Evolutionary conservation across 2,888 invertebrate genomes (phyloP), one percentile per base, ranked within the genome.

Genomic region (Philaethria dido): DNA sequence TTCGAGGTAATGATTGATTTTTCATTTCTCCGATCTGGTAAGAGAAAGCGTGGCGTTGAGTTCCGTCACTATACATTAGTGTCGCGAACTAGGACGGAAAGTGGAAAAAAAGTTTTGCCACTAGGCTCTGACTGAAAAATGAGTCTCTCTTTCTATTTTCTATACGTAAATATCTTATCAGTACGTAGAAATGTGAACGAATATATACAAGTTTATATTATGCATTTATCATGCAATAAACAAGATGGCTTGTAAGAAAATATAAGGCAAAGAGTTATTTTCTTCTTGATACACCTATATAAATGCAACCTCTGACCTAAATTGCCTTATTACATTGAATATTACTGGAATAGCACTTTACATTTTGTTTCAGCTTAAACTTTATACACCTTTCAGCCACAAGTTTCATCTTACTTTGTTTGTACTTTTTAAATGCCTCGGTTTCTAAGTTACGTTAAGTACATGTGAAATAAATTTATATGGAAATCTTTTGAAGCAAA

Each of bases 221-320:
- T 39, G 33, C 39, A 39, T 39, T 39, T 39, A 6, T 29, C 1
- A 16, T 16, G 29, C 39, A 13, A 39, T 29, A 29, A 16, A 29
- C 29, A 45, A 45, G n/a, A 60, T 8, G 3, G 5, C 14, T 29
- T 44, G 13, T 18, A 45, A 14, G 14, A 60, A 33, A 45, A 60
- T 29, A 18, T 11, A 45, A 22, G 16, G 16, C 6, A 55, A 47
- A 45, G 45, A 25, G 39, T 29, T 25, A 57, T 64, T 55, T 45
- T 11, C 47, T 72, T 69, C 68, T 71, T 74, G 74, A 76, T 75
- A 72, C 73, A 74, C 74, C 74, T 72, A 71, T 48, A 45, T 45
- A 65, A 66, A 63, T 52, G 65, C 70, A 73, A 77, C 74, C 75
- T 74, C 74, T 73, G 70, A 72, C 74, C 74, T 64, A 64, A 63